Percentiles rank a stretch among this genome's conserved stretches.
These are phyloP conservation scores for Turritopsis rubra DNA, from an alignment of 30 jellyfish, hydroid and myxozoan genomes.

Conservation along the genomic window DNA sequence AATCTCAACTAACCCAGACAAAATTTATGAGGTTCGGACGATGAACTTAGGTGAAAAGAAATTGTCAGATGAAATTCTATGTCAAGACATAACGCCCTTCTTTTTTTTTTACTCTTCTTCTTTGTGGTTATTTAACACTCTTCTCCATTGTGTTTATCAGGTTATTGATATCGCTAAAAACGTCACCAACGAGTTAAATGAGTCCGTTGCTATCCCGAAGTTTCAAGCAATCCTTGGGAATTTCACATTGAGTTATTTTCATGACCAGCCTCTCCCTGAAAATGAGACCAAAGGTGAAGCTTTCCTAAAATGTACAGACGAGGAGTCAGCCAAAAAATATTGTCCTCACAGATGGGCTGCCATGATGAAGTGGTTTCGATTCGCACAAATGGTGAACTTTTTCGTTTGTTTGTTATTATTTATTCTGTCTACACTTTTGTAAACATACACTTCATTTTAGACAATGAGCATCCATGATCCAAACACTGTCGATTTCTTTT, in stretches of 20 bases:
- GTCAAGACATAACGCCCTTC: no score
- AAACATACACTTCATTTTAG: constrained; percentile 23
- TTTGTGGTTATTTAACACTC: neutral
- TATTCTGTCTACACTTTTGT: neutral
- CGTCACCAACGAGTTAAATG: constrained; percentile 45
- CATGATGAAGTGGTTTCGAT: constrained; percentile 88
- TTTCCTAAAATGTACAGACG: constrained; percentile 64
- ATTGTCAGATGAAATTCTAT: no score
- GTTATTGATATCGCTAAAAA: constrained; percentile 69
- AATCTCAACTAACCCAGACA: no score
- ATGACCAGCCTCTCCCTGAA: constrained; percentile 69
- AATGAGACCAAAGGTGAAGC: constrained; percentile 95
- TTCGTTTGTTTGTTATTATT: neutral
- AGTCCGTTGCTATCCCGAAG: constrained; percentile 58
- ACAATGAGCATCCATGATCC: constrained; percentile 91
- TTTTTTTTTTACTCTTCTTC: neutral
- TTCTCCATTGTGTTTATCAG: constrained; percentile 19
- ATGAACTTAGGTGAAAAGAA: no score
- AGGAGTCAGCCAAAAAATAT: constrained; percentile 71
- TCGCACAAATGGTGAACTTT: constrained; percentile 66
- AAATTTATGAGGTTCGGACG: no score
- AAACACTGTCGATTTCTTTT: constrained; percentile 81
- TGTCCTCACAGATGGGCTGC: constrained; percentile 98
- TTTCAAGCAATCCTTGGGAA: constrained; percentile 55
- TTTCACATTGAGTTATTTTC: constrained; percentile 54